These are phyloP conservation scores for Campylomormyrus numenius DNA, from an alignment of 2,113 vertebrate species.

Conservation along the genomic window DNA sequence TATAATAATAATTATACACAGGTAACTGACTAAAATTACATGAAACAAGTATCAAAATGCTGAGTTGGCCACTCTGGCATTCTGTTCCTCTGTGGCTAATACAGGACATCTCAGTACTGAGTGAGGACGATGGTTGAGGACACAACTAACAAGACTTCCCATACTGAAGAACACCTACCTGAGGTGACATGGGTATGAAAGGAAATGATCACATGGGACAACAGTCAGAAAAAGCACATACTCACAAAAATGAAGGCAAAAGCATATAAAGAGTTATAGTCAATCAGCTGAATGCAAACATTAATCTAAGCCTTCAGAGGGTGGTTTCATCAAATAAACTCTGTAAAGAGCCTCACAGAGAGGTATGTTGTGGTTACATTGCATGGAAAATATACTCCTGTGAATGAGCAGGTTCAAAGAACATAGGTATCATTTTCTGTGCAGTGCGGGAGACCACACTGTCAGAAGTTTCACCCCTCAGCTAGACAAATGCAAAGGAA, in stretches of 20 bases:
- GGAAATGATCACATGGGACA: not conserved
- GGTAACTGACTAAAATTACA: not conserved
- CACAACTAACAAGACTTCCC: not conserved
- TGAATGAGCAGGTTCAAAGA: not conserved
- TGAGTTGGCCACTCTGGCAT: not conserved
- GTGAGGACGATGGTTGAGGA: too few species aligned
- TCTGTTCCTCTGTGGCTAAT: not conserved
- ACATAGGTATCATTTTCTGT: not conserved
- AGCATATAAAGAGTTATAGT: not conserved
- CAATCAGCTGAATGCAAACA: not conserved
- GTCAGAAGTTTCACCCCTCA: not conserved
- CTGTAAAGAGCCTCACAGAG: not conserved
- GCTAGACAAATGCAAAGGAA: not conserved
- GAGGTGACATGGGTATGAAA: not conserved
- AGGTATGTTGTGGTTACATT: not conserved
- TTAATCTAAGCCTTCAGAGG: not conserved
- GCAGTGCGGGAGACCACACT: not conserved
- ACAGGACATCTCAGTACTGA: too few species aligned
- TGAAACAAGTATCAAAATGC: not conserved
- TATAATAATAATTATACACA: not conserved
- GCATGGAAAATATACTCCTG: not conserved
- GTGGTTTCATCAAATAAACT: not conserved
- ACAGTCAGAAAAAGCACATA: not conserved
- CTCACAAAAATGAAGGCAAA: not conserved
- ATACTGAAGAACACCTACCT: not conserved